phyloP scores from a whole-genome alignment of 2,797 vertebrate species.

The Takifugu rubripes region DNA sequence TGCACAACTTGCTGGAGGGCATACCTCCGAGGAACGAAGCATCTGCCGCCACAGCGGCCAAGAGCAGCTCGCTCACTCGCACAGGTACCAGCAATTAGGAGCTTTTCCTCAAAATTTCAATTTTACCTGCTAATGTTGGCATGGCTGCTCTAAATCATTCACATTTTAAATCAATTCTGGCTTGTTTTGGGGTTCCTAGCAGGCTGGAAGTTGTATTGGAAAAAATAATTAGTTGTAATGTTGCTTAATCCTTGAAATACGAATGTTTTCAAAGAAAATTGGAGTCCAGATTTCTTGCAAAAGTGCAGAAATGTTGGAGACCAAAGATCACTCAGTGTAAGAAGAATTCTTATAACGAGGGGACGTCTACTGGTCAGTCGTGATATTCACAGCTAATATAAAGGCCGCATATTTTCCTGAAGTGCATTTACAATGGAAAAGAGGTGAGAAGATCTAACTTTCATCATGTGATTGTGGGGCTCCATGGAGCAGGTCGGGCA shows the following conservation, averaged over 20 bases:
- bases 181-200: no score
- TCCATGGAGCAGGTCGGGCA: no score
- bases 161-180: no score
- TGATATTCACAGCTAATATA: slow-evolving; percentile 6
- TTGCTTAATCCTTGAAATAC: no score
- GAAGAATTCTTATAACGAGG: not conserved
- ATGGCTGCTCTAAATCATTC: no score
- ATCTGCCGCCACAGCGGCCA: slow-evolving; percentile 78
- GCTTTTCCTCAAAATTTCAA: no score
- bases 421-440: not conserved
- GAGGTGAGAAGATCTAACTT: not conserved
- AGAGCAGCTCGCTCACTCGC: slow-evolving; percentile 90
- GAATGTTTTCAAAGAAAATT: no score
- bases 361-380: slow-evolving; percentile 41
- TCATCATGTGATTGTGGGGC: not conserved
- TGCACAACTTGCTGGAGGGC: slow-evolving; percentile 94
- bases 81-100: slow-evolving; percentile 77
- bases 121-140: no score
- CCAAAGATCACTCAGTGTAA: no score
- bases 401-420: not conserved
- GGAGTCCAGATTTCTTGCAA: no score
- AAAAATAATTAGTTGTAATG: no score
- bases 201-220: no score
- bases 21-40: slow-evolving; percentile 84
- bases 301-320: not conserved